Base-by-base conservation (phyloP, 2,888 invertebrate genomes). In the Chrysolina oricalcia region DNA sequence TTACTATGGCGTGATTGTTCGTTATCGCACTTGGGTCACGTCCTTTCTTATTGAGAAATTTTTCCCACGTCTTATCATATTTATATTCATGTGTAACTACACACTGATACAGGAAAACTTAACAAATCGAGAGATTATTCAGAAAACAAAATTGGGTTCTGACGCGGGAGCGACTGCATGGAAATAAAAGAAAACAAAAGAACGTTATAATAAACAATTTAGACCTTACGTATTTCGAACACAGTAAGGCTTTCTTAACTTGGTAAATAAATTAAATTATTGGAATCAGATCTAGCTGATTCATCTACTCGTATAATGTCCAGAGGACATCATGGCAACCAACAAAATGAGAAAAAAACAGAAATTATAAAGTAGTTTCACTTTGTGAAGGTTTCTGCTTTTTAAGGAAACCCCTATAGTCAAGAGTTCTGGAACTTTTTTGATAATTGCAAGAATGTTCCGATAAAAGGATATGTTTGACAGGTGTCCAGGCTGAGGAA, bases 21-120 rank as follows among this genome's bases (percentile, higher is more conserved):
- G 68, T 53, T 68, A 68, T 48, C 35, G 27, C 53, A 17, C 27
- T 27, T 19, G 13, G 68, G 68, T 68, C 68, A 68, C 10, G 53
- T 9, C 53, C 13, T 68, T 27, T 21, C 13, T 35, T 27, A 40
- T 53, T 68, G 68, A 41, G 53, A 68, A 68, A 68, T 68, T 8
- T 15, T 68, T 40, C 21, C 53, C 53, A 21, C 53, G 10, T 43
- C 11, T 43, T 43, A 43, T 43, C 8, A 35, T 35, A 35, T 43
- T 53, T 21, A 53, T 21, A 53, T 53, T 53, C 13, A 4, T 13
- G 6, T 21, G 5, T 13, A 1, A 53, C 21, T 19, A 53, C 53
- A 53, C 11, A 21, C 10, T 21, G 0, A 11, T 23, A 10, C 53
- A 53, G 9, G 17, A 19, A 53, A 21, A 8, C 0, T 50, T 17